phyloP scores from a whole-genome alignment of 2,888 invertebrate species.

The Lasioglossum marginatum region DNA sequence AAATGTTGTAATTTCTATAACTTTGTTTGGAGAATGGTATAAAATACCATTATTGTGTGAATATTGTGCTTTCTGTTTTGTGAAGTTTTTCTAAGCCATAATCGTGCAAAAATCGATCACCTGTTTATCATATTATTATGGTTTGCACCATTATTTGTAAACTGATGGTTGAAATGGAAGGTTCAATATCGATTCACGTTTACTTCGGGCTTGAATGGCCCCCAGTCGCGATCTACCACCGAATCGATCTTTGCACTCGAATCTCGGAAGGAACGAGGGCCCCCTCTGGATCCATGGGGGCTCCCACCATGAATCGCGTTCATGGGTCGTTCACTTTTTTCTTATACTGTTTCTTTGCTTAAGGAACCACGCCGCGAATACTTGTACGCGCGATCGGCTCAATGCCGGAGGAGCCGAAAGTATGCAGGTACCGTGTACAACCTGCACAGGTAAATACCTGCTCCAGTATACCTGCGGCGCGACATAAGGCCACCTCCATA shows the following conservation, averaged over 20 bases:
- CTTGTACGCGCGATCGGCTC: slow-evolving; percentile 54
- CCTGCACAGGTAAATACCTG: slow-evolving; percentile 68
- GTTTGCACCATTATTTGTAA: neutral
- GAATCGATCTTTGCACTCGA: slow-evolving; percentile 32
- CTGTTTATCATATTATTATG: neutral
- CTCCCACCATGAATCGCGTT: slow-evolving; percentile 31
- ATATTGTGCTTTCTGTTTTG: neutral
- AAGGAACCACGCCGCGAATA: slow-evolving; percentile 59
- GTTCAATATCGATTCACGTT: neutral
- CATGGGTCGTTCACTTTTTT: slow-evolving; percentile 32
- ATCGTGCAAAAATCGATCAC: neutral
- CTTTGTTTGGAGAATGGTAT: too few species aligned
- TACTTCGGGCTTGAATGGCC: neutral
- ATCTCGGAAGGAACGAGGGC: slow-evolving; percentile 31
- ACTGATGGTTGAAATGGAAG: neutral
- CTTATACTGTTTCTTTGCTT: slow-evolving; percentile 40
- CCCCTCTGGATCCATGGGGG: slow-evolving; percentile 27
- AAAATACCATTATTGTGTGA: too few species aligned
- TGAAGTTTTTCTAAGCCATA: neutral
- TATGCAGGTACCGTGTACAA: slow-evolving; percentile 69
- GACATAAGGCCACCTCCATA: slow-evolving; percentile 62
- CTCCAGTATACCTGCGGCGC: slow-evolving; percentile 65
- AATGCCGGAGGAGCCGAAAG: slow-evolving; percentile 62
- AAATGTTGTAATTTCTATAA: neutral
- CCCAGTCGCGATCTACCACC: slow-evolving; percentile 1